Conservation (phyloP, 2,113 vertebrate species). For the Lampris incognitus region DNA sequence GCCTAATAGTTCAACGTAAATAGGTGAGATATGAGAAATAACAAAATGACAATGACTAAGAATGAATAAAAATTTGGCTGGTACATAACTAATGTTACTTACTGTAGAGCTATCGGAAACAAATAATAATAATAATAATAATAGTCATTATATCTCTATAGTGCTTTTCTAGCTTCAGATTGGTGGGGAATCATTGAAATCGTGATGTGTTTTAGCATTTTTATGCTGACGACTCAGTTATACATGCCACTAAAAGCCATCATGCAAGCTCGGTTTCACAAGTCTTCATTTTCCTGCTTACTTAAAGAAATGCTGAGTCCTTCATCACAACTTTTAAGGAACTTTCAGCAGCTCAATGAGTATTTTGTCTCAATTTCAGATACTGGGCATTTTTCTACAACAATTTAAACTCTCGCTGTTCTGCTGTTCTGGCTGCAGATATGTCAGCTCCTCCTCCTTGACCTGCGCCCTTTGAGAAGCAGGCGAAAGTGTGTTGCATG, state of each 20-base stretch:
- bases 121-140: too few relatives aligned
- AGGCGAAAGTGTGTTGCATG: slow-evolving; percentile 79
- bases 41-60: too few relatives aligned
- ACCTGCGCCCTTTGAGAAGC: slow-evolving; percentile 78
- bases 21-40: too few relatives aligned
- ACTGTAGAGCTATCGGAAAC: too few relatives aligned
- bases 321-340: slow-evolving; percentile 59
- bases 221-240: not conserved
- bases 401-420: slow-evolving; percentile 84
- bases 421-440: slow-evolving; percentile 72
- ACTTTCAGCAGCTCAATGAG: slow-evolving; percentile 15
- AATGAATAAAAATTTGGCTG: too few relatives aligned
- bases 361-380: slow-evolving; percentile 68
- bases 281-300: slow-evolving; percentile 55
- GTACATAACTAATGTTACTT: too few relatives aligned
- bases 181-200: not conserved
- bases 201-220: not conserved
- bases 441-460: slow-evolving; percentile 81
- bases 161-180: not conserved
- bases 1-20: too few relatives aligned
- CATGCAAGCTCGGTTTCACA: slow-evolving; percentile 33
- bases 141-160: too few relatives aligned
- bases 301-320: slow-evolving; percentile 61
- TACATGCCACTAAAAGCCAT: not conserved
- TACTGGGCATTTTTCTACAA: slow-evolving; percentile 70